A percentile compares a stretch with the other conserved stretches of the same genome.
Evolutionary conservation across 2,888 invertebrate species (phyloP).

Genomic region (Perizoma flavofasciatum): DNA sequence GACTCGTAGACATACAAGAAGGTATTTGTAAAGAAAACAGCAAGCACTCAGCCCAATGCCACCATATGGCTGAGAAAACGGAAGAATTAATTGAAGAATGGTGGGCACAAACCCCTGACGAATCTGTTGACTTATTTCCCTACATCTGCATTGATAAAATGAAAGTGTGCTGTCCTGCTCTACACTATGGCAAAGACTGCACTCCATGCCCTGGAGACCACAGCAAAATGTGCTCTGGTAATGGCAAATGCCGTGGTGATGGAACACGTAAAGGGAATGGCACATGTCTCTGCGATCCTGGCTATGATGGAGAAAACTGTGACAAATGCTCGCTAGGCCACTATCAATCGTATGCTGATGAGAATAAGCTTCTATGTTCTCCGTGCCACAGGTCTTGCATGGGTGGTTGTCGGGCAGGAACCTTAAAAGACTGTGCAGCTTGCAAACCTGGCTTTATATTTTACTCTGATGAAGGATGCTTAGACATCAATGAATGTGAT

Average conservation of each 20-base stretch:
- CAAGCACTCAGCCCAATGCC: constrained; percentile 91
- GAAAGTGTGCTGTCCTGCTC: constrained; percentile 92
- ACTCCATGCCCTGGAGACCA: constrained; percentile 90
- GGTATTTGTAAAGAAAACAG: constrained; percentile 90
- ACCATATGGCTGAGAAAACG: constrained; percentile 91
- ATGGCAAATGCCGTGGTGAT: constrained; percentile 91
- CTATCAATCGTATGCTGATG: constrained; percentile 90
- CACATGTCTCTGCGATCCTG: constrained; percentile 92
- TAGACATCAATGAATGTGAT: constrained; percentile 94
- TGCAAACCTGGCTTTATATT: constrained; percentile 89
- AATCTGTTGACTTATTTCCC: constrained; percentile 65
- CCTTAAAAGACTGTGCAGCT: constrained; percentile 86
- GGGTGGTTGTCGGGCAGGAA: constrained; percentile 89
- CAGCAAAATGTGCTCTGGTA: constrained; percentile 89
- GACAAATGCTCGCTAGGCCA: constrained; percentile 89
- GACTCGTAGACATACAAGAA: constrained; percentile 96
- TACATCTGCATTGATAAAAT: constrained; percentile 92
- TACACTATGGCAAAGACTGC: constrained; percentile 93
- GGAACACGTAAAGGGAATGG: constrained; percentile 98
- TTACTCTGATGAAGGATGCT: constrained; percentile 90
- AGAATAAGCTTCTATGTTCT: constrained; percentile 89
- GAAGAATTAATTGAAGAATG: constrained; percentile 93
- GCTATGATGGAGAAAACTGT: constrained; percentile 92
- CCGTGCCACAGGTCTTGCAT: constrained; percentile 92
- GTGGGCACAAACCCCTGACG: constrained; percentile 88